Evolutionary conservation across 1,140 invertebrate species (phyloP).

Genomic region (Drosophila equinoxialis): DNA sequence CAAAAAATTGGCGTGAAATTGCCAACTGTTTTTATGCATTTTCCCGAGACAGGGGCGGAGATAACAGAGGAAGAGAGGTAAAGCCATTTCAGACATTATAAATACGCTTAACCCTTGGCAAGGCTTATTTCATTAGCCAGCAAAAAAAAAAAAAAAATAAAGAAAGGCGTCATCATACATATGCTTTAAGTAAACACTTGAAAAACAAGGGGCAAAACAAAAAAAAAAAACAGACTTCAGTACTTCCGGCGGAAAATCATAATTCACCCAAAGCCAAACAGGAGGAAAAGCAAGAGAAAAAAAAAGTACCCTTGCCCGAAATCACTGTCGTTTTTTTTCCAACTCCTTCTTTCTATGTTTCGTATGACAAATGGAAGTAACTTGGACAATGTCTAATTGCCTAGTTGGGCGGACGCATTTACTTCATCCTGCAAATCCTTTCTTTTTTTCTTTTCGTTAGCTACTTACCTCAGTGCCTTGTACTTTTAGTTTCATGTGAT

Average conservation of each 20-base stretch:
- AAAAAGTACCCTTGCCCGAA: conserved; percentile 9
- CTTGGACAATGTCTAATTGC: conserved; percentile 76
- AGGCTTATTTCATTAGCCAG: conserved; percentile 80
- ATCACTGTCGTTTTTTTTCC: conserved; percentile 20
- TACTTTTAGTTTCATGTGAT: conserved; percentile 99
- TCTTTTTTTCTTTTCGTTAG: neutral
- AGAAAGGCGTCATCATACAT: conserved; percentile 30
- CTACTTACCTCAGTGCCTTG: conserved; percentile 95
- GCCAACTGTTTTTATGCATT: conserved; percentile 74
- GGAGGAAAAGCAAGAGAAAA: conserved; percentile 14
- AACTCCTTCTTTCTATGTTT: neutral
- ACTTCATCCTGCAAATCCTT: neutral
- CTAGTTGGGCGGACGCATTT: conserved; percentile 34
- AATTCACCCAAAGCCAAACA: conserved; percentile 60
- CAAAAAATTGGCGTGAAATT: conserved; percentile 83
- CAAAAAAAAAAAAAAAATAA: conserved; percentile 11
- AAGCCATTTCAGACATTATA: conserved; percentile 63
- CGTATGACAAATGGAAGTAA: conserved; percentile 49
- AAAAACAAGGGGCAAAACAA: conserved; percentile 17
- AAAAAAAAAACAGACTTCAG: conserved; percentile 40
- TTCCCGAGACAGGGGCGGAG: conserved; percentile 34
- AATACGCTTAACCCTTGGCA: conserved; percentile 81
- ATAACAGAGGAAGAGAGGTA: conserved; percentile 5
- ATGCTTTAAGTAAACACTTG: conserved; percentile 59
- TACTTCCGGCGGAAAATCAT: conserved; percentile 82